Percentiles rank a stretch among this genome's conserved stretches.
phyloP scores from a whole-genome alignment of 2,113 vertebrate species.

The Copsychus sechellarum region DNA sequence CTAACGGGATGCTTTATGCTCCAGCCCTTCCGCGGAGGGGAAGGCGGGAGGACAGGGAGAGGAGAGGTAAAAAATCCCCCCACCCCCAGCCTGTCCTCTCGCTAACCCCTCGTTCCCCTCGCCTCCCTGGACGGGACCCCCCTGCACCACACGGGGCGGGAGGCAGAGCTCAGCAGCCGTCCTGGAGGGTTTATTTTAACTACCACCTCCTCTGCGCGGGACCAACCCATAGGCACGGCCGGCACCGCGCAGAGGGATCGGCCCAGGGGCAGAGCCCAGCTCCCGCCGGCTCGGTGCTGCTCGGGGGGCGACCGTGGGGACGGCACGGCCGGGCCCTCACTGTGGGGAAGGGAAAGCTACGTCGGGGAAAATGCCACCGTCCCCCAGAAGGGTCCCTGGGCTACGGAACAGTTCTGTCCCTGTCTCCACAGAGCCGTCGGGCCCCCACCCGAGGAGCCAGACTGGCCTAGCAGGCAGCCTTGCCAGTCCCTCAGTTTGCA shows the following conservation, averaged over 20 bases:
- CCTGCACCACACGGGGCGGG: background rate
- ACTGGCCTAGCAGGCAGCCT: background rate
- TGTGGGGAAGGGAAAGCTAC: background rate
- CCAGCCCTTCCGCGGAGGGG: background rate
- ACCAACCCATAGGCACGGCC: background rate
- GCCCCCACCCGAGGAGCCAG: background rate
- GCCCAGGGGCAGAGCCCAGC: background rate
- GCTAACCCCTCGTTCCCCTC: background rate
- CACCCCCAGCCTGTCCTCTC: slow-evolving; percentile 20
- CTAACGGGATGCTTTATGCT: background rate
- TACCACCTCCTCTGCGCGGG: background rate
- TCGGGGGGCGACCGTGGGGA: background rate
- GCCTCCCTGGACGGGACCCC: slow-evolving; percentile 4
- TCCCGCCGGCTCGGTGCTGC: background rate
- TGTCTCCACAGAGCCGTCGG: background rate
- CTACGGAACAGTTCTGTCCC: no score
- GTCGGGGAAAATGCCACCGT: background rate
- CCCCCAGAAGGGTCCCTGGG: background rate
- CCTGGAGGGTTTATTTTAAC: background rate
- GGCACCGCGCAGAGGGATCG: background rate
- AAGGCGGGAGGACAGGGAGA: background rate
- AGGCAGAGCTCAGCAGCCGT: background rate
- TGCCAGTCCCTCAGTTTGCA: background rate
- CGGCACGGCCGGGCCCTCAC: background rate
- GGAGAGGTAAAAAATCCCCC: background rate